Evolutionary conservation across 1,140 invertebrate species (phyloP), one percentile per base, ranked within the genome.

Genomic region (Heliconius hewitsoni): DNA sequence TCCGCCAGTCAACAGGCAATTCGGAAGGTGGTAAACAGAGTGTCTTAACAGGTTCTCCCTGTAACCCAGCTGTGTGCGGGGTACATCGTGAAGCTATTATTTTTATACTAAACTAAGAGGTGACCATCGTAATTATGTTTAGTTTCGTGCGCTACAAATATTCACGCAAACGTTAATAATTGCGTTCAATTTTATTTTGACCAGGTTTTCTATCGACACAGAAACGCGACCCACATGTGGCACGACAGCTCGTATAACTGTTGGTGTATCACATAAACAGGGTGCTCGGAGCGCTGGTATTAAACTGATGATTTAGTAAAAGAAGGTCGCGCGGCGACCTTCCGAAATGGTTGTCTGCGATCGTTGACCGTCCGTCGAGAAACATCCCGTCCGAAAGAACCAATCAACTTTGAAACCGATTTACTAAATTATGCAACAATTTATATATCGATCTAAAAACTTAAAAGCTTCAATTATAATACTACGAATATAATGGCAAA

Each of bases 291-390:
- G 84, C 85, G 86, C 76, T 82, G 81, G 85, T 79, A 82, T 90
- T 90, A 89, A 84, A 85, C 81, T 86, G 87, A 85, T 89, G 87
- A 84, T 85, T 85, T 83, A 84, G 66, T 84, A 85, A 90, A 93
- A 93, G 93, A 94, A 94, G 93, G 93, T 89, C 93, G 91, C 86
- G 81, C 85, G 84, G 86, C 90, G 93, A 93, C 93, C 93, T 94
- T 94, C 93, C 90, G 5, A 83, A 92, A 91, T 87, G 86, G 81
- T 89, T 80, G 87, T 78, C 80, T 75, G 74, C 77, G 83, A 79
- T 79, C 86, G 84, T 84, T 91, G 93, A 91, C 83, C 93, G 85
- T 89, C 89, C 88, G 92, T 84, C 89, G 90, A 76, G 57, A 37
- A 76, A 34, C 73, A 37, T 71, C 37, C 71, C 5, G 79, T 74